Evolutionary conservation across 2,113 vertebrate genomes (phyloP).

Genomic region (Gymnarchus niloticus): DNA sequence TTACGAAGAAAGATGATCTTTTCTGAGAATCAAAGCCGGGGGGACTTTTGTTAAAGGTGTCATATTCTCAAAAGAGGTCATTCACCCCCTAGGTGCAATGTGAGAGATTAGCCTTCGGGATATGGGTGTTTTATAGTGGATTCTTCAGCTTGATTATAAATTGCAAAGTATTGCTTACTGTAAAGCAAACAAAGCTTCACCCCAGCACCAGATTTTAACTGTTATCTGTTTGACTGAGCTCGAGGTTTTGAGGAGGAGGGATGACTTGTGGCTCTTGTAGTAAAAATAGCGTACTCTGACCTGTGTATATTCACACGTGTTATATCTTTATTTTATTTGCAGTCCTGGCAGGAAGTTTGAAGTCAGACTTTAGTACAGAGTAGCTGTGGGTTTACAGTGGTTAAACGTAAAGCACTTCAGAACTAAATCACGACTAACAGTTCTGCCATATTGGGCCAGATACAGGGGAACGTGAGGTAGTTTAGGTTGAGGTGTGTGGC

Average conservation of each 20-base stretch:
- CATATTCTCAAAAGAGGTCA: slow-evolving; percentile 16
- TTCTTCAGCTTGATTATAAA: neutral
- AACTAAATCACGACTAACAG: neutral
- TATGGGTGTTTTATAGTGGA: neutral
- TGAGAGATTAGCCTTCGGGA: neutral
- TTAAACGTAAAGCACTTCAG: neutral
- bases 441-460: neutral
- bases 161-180: neutral
- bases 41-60: slow-evolving; percentile 18
- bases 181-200: neutral
- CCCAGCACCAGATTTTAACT: neutral
- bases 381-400: neutral
- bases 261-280: neutral
- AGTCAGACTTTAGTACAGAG: neutral
- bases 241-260: neutral
- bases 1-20: slow-evolving; percentile 29
- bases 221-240: neutral
- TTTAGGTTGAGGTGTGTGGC: neutral
- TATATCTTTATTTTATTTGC: neutral
- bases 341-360: neutral
- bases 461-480: slow-evolving; percentile 10
- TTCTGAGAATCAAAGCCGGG: slow-evolving; percentile 17
- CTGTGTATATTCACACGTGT: neutral
- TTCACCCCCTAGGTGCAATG: slow-evolving; percentile 2
- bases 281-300: neutral